Evolutionary conservation across 2,797 vertebrate species (phyloP).

Genomic region (Lepilemur septentrionalis): DNA sequence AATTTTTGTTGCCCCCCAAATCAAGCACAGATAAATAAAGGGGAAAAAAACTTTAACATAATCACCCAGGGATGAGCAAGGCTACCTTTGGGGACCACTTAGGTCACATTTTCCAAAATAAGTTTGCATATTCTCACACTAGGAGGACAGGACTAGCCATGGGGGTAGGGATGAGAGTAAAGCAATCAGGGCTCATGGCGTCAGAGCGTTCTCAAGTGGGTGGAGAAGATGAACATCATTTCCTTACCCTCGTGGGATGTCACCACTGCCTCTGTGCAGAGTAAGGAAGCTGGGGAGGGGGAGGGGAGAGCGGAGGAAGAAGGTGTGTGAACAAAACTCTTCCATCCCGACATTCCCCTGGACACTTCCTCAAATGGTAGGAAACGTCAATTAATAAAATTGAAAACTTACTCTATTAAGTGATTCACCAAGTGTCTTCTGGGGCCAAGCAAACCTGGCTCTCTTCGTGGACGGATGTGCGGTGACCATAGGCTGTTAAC

Average conservation of each 20-base stretch:
- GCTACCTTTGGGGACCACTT: not conserved
- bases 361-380: not conserved
- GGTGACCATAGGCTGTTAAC: not conserved
- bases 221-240: conserved; percentile 41
- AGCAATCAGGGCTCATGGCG: not conserved
- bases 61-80: not conserved
- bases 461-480: not conserved
- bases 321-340: not conserved
- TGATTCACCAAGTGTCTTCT: not conserved
- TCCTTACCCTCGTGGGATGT: conserved; percentile 27
- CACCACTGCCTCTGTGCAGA: not conserved
- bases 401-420: not conserved
- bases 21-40: not conserved
- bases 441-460: not conserved
- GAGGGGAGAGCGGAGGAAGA: not conserved
- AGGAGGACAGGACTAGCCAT: not conserved
- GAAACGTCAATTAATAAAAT: not conserved
- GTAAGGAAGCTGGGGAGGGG: not conserved
- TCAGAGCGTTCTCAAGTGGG: conserved; percentile 38
- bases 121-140: conserved; percentile 45
- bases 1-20: not conserved
- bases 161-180: not conserved
- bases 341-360: not conserved
- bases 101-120: conserved; percentile 22
- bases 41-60: not conserved